These are phyloP conservation scores for Meiosimyza platycephala DNA, from an alignment of 2,888 invertebrate genomes.

Conservation along the genomic window DNA sequence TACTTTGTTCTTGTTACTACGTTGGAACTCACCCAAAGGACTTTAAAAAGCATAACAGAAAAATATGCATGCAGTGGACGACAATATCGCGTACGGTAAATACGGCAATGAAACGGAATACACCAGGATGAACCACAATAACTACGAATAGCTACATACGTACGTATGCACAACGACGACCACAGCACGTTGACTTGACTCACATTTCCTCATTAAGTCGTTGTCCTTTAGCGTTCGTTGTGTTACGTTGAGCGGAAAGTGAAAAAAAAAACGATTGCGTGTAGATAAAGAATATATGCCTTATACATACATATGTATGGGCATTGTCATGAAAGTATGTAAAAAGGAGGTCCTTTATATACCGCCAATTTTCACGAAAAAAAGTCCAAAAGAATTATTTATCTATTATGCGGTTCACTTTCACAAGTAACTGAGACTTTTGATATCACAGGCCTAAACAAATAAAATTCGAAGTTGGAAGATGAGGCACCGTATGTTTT, in stretches of 20 bases:
- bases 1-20: too few species aligned
- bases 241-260: conserved; percentile 34
- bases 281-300: conserved; percentile 9
- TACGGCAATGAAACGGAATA: not conserved
- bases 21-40: not conserved
- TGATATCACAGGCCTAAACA: too few species aligned
- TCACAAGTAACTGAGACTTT: too few species aligned
- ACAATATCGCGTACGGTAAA: not conserved
- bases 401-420: too few species aligned
- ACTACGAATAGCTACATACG: not conserved
- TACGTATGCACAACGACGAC: not conserved
- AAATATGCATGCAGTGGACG: conserved; percentile 5
- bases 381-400: too few species aligned
- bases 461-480: too few species aligned
- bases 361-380: too few species aligned
- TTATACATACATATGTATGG: not conserved
- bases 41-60: conserved; percentile 23
- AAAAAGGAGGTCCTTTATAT: not conserved
- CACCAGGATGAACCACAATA: not conserved
- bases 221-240: conserved; percentile 42
- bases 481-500: too few species aligned
- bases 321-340: not conserved
- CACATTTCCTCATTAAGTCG: conserved; percentile 50
- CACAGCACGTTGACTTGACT: conserved; percentile 44
- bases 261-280: conserved; percentile 39